phyloP scores from a whole-genome alignment of 1,140 invertebrate genomes.

The Orius laevigatus region DNA sequence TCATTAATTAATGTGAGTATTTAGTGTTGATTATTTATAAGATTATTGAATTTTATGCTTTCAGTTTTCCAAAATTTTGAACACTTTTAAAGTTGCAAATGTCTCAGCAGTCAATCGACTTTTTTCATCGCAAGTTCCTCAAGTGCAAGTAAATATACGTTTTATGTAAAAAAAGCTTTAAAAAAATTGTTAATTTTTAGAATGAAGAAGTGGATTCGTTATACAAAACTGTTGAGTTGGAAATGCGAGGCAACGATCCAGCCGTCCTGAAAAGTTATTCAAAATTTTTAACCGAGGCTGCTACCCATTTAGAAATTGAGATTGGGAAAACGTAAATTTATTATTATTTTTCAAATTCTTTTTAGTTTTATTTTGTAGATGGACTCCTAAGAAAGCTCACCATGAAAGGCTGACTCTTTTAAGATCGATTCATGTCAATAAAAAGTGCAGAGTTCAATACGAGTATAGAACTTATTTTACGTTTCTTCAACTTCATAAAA shows the following conservation, averaged over 20 bases:
- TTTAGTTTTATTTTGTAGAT: constrained; percentile 35
- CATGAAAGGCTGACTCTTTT: constrained; percentile 64
- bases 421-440: constrained; percentile 78
- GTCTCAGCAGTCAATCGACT: no score
- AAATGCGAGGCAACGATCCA: constrained; percentile 70
- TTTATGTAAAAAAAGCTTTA: no score
- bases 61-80: no score
- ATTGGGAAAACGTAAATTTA: constrained; percentile 49
- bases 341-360: not conserved
- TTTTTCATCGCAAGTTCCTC: no score
- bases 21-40: no score
- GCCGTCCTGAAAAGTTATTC: constrained; percentile 77
- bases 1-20: no score
- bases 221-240: constrained; percentile 68
- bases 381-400: constrained; percentile 47
- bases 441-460: constrained; percentile 91
- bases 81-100: no score
- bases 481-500: constrained; percentile 59
- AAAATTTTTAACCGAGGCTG: constrained; percentile 62
- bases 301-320: constrained; percentile 59
- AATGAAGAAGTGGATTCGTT: constrained; percentile 47
- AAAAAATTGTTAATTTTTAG: not conserved
- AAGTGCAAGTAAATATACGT: no score
- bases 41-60: no score
- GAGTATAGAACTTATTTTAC: constrained; percentile 86